Evolutionary conservation across 2,113 vertebrate genomes (phyloP).

Genomic region (Australoheros scitulus): DNA sequence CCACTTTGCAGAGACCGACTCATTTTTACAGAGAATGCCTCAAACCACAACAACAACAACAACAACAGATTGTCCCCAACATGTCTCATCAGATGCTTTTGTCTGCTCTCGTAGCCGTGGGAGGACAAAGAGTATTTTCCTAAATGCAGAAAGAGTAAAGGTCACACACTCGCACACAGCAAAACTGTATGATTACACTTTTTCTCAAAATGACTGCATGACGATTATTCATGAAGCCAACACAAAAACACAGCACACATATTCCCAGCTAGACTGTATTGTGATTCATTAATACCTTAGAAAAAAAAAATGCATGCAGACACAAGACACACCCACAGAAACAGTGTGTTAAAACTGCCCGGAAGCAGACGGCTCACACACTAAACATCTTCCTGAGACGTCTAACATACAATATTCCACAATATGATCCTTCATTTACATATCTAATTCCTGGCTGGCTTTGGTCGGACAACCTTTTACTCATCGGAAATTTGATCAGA

Average conservation of each 20-base stretch:
- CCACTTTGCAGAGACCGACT: constrained; percentile 43
- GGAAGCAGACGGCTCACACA: not conserved
- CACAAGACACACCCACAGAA: not conserved
- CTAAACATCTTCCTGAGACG: not conserved
- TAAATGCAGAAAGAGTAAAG: not conserved
- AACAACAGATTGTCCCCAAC: constrained; percentile 20
- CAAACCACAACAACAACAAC: constrained; percentile 35
- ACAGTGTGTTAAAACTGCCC: not conserved
- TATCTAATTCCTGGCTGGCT: rapidly evolving
- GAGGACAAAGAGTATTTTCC: constrained; percentile 12
- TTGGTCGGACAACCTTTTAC: not conserved
- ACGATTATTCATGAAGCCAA: not conserved
- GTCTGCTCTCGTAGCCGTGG: constrained; percentile 26
- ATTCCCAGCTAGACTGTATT: not conserved
- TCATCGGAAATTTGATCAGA: not conserved
- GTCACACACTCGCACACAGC: not conserved
- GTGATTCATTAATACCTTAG: not conserved
- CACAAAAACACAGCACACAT: not conserved
- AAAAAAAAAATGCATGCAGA: not conserved
- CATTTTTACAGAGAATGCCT: constrained; percentile 15
- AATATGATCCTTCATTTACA: not conserved
- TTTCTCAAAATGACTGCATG: not conserved
- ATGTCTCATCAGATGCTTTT: constrained; percentile 40
- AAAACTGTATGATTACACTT: not conserved
- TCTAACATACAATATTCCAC: not conserved